A percentile compares a stretch with the other conserved stretches of the same genome.
Conservation (phyloP, 2,113 vertebrate species). For the Oreochromis spilurus region DNA sequence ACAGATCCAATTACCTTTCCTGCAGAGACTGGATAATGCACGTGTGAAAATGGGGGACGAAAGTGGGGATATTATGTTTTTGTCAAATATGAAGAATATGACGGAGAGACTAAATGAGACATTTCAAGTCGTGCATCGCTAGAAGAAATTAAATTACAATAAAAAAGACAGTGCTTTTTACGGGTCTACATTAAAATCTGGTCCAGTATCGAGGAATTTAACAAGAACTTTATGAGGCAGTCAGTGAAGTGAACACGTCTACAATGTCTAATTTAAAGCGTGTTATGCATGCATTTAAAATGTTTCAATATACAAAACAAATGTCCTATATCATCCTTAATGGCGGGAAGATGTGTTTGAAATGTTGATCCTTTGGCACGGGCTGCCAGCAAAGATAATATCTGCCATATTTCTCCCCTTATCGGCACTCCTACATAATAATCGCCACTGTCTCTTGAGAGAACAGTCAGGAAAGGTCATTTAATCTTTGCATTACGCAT, state of each 20-base stretch:
- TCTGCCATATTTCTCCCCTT: background rate
- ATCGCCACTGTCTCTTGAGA: background rate
- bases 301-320: background rate
- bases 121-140: background rate
- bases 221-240: background rate
- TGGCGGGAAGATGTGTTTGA: background rate
- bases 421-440: slow-evolving; percentile 30
- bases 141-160: background rate
- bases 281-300: background rate
- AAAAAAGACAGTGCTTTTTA: background rate
- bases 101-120: background rate
- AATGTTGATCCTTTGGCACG: background rate
- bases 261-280: background rate
- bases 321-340: background rate
- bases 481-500: slow-evolving; percentile 39
- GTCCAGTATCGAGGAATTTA: background rate
- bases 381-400: background rate
- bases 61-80: background rate
- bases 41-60: background rate
- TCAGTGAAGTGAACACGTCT: background rate
- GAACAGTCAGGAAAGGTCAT: slow-evolving; percentile 41
- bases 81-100: slow-evolving; percentile 2
- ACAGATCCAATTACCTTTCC: slow-evolving; percentile 43
- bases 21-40: background rate
- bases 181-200: background rate